Base-by-base conservation (phyloP, 2,888 invertebrate species). In the Philereme vetulata region DNA sequence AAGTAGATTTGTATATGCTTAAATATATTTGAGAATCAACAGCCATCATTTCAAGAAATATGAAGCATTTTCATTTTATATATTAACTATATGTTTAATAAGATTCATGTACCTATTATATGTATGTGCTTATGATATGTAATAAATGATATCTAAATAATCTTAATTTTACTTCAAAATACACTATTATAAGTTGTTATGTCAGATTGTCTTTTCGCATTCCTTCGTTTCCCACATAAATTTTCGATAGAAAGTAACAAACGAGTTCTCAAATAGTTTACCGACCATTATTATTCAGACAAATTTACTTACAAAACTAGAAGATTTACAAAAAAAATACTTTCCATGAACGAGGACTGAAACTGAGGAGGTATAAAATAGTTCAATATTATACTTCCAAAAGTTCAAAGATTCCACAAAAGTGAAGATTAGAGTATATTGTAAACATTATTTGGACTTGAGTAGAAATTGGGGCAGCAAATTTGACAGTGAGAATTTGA, bases 91-190 rank as follows among this genome's bases (percentile, higher is more conserved):
- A 1, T 21, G 21, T 21, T 21, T 21, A 21, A 21, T 21, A 21
- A 21, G 21, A 21, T 21, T 21, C 35, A 49, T 32, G 8, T 10
- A 32, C 21, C 34, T 21, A 43, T 6, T 36, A 4, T 21, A n/a
- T n/a, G n/a, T 21, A 52, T n/a, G 35, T 6, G 10, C 10, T 35
- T 53, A 55, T 43, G 65, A 65, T 63, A 63, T 63, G 65, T 56
- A 40, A 46, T 4, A 57, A 58, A 62, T 60, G 62, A 65, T 62
- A 61, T 59, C 45, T n/a, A n/a, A 42, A 7, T 21, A 10, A 21
- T 21, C 9, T 32, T 40, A 46, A 4, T 45, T 46, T 6, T 35
- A 46, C 38, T 33, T 21, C 21, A 21, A 21, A 21, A 21, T 21
- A 21, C 1, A 21, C 21, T 21, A 21, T 21, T 21, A 21, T 21